Percentiles rank a stretch among this genome's conserved stretches.
Evolutionary conservation across 2,113 vertebrate genomes (phyloP).

Genomic region (Bubo blakistoni): DNA sequence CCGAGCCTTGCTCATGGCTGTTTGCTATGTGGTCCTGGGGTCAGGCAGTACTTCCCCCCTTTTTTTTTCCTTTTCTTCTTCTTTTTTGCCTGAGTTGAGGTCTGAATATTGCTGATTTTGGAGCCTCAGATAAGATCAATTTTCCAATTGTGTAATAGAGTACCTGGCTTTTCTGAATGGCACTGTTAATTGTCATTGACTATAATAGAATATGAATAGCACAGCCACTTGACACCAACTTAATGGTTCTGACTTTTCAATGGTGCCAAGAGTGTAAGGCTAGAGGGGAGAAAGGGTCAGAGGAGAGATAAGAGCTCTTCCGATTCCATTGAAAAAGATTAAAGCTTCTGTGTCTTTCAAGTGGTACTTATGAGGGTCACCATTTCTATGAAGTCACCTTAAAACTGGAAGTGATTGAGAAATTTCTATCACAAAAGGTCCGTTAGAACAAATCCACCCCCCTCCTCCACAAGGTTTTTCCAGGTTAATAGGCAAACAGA

Average conservation of each 20-base stretch:
- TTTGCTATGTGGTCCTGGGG: background rate
- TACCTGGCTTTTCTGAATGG: slow-evolving; percentile 84
- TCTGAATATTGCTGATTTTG: slow-evolving; percentile 16
- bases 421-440: background rate
- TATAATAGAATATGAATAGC: slow-evolving; percentile 86
- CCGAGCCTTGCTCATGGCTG: background rate
- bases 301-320: slow-evolving; percentile 62
- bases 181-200: slow-evolving; percentile 85
- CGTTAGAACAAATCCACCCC: background rate
- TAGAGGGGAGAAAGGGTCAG: slow-evolving; percentile 55
- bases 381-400: slow-evolving; percentile 57
- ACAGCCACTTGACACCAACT: slow-evolving; percentile 78
- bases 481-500: background rate
- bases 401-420: slow-evolving; percentile 44
- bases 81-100: background rate
- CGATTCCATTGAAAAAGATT: slow-evolving; percentile 47
- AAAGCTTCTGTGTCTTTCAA: slow-evolving; percentile 54
- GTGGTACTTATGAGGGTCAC: slow-evolving; percentile 37
- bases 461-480: background rate
- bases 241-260: slow-evolving; percentile 82
- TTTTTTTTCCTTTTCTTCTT: background rate
- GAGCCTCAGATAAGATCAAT: slow-evolving; percentile 69
- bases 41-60: background rate
- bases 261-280: slow-evolving; percentile 54
- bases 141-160: slow-evolving; percentile 69